These are phyloP conservation scores for Geopemphigus sp. DNA, from an alignment of 1,140 invertebrate genomes.

Conservation along the genomic window DNA sequence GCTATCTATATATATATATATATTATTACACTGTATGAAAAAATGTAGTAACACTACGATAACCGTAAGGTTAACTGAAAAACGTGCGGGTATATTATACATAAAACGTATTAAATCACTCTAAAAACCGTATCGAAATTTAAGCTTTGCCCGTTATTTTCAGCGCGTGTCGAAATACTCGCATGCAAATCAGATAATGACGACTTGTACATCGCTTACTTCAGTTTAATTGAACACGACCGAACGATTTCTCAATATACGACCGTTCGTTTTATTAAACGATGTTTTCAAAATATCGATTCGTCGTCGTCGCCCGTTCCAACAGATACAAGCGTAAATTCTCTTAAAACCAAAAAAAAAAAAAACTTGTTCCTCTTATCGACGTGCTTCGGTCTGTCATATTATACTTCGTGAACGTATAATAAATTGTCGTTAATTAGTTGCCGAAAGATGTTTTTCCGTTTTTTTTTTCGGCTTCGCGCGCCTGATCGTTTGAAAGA, in stretches of 20 bases:
- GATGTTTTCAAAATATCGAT: no score
- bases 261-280: no score
- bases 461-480: background rate
- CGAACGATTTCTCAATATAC: no score
- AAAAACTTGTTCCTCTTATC: background rate
- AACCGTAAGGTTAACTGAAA: background rate
- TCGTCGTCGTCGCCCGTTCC: no score
- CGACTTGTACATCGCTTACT: no score
- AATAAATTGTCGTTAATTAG: conserved; percentile 21
- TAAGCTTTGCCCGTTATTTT: background rate
- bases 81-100: no score
- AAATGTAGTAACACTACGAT: background rate
- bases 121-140: background rate
- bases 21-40: background rate
- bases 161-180: no score
- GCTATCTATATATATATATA: background rate
- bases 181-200: no score
- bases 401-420: background rate
- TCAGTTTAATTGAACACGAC: no score
- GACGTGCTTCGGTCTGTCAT: background rate
- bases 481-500: background rate
- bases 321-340: no score
- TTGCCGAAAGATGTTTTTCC: background rate
- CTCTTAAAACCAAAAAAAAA: no score
- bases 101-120: background rate